Conservation (phyloP, 2,113 vertebrate genomes). For the Nicator chloris region DNA sequence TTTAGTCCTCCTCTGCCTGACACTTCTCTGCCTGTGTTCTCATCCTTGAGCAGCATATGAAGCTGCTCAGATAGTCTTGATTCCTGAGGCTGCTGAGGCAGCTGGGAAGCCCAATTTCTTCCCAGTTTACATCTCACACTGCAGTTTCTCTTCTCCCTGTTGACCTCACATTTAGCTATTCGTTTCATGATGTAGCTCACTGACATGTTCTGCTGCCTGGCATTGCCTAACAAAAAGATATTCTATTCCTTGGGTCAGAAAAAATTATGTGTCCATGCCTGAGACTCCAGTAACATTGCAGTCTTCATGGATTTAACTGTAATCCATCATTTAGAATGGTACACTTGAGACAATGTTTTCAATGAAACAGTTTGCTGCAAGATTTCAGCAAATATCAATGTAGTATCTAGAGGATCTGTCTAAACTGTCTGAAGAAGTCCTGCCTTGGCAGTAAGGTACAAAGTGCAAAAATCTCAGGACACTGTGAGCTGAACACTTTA, state of each 20-base stretch:
- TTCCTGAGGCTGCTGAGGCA: neutral
- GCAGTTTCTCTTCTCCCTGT: neutral
- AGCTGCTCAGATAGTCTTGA: neutral
- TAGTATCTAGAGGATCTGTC: neutral
- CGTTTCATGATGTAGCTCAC: neutral
- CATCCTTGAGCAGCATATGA: neutral
- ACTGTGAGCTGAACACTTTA: neutral
- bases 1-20: neutral
- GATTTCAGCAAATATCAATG: neutral
- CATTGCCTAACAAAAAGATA: neutral
- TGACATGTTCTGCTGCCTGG: neutral
- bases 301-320: neutral
- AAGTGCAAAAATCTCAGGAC: neutral
- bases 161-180: neutral
- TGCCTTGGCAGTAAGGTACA: accelerated
- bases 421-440: neutral
- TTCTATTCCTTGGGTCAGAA: neutral
- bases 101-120: neutral
- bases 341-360: neutral
- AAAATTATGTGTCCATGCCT: accelerated
- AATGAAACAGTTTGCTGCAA: neutral
- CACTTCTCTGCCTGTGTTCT: neutral
- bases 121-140: neutral
- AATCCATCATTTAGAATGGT: neutral
- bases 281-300: neutral